These are phyloP conservation scores for Pseudococcus viburni DNA, from an alignment of 2,888 invertebrate species.

Conservation along the genomic window DNA sequence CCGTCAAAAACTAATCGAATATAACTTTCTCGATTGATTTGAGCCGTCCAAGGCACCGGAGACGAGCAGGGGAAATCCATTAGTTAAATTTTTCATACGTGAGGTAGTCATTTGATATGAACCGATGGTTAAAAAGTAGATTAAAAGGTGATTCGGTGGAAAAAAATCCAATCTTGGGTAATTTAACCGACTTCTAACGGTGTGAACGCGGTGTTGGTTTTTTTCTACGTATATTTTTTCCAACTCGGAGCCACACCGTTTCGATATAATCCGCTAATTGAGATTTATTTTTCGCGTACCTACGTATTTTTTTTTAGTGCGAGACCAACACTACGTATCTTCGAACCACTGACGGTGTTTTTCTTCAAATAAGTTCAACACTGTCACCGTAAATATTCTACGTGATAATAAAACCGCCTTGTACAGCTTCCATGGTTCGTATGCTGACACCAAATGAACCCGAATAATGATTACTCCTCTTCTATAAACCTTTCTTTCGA, in stretches of 20 bases:
- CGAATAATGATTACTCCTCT: neutral
- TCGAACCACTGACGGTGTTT: neutral
- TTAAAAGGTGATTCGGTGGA: slow-evolving; percentile 15
- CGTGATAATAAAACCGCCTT: neutral
- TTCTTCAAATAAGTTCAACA: slow-evolving; percentile 19
- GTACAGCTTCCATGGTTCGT: slow-evolving; percentile 3
- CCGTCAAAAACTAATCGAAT: slow-evolving; percentile 47
- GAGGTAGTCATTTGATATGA: slow-evolving; percentile 27
- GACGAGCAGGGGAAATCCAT: neutral
- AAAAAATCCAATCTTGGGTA: slow-evolving; percentile 40
- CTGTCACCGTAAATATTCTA: slow-evolving; percentile 47
- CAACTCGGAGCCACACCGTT: neutral
- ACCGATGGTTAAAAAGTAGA: slow-evolving; percentile 39
- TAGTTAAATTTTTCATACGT: slow-evolving; percentile 45
- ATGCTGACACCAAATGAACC: slow-evolving; percentile 1
- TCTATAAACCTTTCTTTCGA: neutral
- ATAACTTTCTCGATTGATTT: slow-evolving; percentile 53
- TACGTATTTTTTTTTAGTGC: neutral
- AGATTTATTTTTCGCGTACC: slow-evolving; percentile 43
- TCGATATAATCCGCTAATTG: slow-evolving; percentile 52
- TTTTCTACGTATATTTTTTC: slow-evolving; percentile 13
- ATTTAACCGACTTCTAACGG: slow-evolving; percentile 49
- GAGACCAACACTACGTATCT: neutral
- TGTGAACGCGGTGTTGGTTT: neutral
- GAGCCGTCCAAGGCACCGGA: neutral